A percentile compares a stretch with the other conserved stretches of the same genome.
These are phyloP conservation scores for Plusia festucae DNA, from an alignment of 2,888 invertebrate genomes.

Conservation along the genomic window DNA sequence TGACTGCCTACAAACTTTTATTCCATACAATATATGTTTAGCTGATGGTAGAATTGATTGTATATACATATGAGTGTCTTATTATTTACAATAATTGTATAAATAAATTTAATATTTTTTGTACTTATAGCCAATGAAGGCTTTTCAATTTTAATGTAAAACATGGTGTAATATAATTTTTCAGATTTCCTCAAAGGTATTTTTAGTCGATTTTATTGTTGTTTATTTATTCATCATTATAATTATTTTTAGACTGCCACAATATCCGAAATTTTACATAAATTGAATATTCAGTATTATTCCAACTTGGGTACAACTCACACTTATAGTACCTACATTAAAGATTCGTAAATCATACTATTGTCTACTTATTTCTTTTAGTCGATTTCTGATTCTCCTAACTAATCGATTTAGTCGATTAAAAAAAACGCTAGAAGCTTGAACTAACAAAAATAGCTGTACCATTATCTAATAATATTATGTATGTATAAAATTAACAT, in stretches of 20 bases:
- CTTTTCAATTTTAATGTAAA: too few species aligned
- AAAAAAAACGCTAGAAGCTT: slow-evolving; percentile 1
- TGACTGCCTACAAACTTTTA: too few species aligned
- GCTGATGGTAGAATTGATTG: too few species aligned
- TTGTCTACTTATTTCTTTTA: background rate
- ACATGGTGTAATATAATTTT: too few species aligned
- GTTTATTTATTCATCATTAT: background rate
- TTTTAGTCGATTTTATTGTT: background rate
- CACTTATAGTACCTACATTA: slow-evolving; percentile 3
- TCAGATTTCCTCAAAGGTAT: too few species aligned
- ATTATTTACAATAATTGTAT: too few species aligned
- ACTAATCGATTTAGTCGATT: slow-evolving; percentile 7
- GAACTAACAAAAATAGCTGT: background rate
- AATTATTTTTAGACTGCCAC: background rate
- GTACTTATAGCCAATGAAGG: background rate
- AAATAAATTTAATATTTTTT: too few species aligned
- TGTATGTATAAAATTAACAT: slow-evolving; percentile 26
- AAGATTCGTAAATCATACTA: background rate
- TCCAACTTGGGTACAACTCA: slow-evolving; percentile 13
- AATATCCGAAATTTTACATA: background rate
- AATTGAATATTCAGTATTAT: background rate
- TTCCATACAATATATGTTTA: too few species aligned
- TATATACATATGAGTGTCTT: too few species aligned
- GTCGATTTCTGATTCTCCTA: background rate
- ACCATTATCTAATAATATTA: slow-evolving; percentile 8